Evolutionary conservation across 2,888 invertebrate species (phyloP), one percentile per base, ranked within the genome.

Genomic region (Nemotelus pantherinus): DNA sequence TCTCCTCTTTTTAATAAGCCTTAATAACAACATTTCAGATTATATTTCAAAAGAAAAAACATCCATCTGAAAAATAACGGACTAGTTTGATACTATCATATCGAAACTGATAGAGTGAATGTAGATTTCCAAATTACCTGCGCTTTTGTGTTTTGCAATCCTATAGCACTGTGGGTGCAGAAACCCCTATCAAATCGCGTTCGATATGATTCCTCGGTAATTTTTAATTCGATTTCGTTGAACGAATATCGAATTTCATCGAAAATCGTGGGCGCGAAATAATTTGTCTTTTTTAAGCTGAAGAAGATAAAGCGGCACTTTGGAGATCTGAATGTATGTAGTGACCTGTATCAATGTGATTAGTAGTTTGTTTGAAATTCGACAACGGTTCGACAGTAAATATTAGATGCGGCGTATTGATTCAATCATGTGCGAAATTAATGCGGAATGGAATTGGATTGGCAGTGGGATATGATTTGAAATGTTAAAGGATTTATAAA

Each of bases 91-190:
- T 25, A 25, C 25, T 25, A 25, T 25, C 25, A 0, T 1, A 25
- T 25, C 25, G 25, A 25, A 25, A 25, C 25, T 25, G 25, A 25
- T 25, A 25, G 25, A 25, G 3, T 57, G 57, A 57, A 25, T 57
- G 25, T 57, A 57, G 63, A 74, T 3, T 74, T 6, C n/a, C 3
- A 60, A 48, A 60, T 60, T 74, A 74, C 63, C 74, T 74, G 63
- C 74, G 74, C 74, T 74, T 74, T 74, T 60, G 48, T 74, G 74
- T 74, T 60, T 47, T 50, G 48, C 74, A 25, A 60, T 39, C 63
- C 74, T 7, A 60, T 48, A 43, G 47, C 44, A 44, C 44, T 47
- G 50, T 58, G 74, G 74, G 63, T 74, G 74, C 74, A 74, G 55
- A 55, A 47, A 60, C 39, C 43, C 39, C 43, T 57, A 25, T 57